Evolutionary conservation across 2,113 vertebrate species (phyloP).

Genomic region (Pseudopodoces humilis): DNA sequence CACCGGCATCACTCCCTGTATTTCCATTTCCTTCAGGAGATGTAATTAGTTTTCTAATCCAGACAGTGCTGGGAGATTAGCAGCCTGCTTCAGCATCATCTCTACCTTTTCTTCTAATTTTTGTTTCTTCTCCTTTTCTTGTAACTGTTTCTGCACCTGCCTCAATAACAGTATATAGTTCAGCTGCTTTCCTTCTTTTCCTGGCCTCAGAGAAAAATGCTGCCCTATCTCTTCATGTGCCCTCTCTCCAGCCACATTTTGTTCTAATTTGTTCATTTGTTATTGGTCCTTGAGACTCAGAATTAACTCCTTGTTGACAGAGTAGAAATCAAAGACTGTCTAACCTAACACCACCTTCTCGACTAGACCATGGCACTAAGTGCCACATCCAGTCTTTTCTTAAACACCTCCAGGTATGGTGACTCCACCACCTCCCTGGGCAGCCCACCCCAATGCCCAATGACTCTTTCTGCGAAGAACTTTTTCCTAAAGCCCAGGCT

Average conservation of each 20-base stretch:
- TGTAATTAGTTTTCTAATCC: background rate
- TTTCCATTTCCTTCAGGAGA: background rate
- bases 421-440: background rate
- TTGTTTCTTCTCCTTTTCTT: background rate
- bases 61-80: background rate
- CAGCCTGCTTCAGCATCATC: background rate
- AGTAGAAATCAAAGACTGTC: background rate
- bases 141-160: background rate
- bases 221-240: accelerated
- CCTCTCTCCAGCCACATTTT: background rate
- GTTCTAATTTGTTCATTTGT: background rate
- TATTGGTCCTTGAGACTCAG: background rate
- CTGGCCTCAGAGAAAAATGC: background rate
- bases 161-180: background rate
- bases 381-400: background rate
- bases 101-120: background rate
- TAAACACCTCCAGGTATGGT: background rate
- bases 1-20: background rate
- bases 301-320: background rate
- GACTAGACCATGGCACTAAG: background rate
- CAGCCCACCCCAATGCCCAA: background rate
- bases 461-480: background rate
- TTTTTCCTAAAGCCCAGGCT: background rate
- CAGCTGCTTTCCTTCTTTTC: background rate
- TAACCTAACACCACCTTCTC: background rate